Conservation (phyloP, 2,888 invertebrate species). For the Acleris laterana region DNA sequence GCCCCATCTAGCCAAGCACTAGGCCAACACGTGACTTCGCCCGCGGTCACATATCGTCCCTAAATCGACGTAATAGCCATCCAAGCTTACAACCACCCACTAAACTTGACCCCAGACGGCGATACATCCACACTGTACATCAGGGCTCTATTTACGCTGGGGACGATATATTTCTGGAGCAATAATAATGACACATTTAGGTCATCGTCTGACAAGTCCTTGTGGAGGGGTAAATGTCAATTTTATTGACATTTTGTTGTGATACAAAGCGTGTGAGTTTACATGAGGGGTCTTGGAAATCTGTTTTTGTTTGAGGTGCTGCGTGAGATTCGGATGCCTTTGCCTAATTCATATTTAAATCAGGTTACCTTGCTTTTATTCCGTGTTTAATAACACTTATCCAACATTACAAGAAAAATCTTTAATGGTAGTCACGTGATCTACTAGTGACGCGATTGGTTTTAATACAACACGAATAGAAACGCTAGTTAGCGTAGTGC, state of each 20-base stretch:
- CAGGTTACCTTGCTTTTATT: too few relatives aligned
- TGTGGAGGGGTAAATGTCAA: slow-evolving; percentile 26
- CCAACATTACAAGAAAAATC: too few relatives aligned
- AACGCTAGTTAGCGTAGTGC: too few relatives aligned
- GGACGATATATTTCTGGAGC: slow-evolving; percentile 30
- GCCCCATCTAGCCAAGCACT: slow-evolving; percentile 17
- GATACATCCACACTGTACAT: too few relatives aligned
- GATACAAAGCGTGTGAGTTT: slow-evolving; percentile 22
- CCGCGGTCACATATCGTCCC: slow-evolving; percentile 33
- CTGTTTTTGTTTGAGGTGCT: not conserved
- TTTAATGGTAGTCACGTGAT: too few relatives aligned
- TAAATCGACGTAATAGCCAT: slow-evolving; percentile 33
- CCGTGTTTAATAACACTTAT: too few relatives aligned
- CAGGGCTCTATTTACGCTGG: slow-evolving; percentile 6
- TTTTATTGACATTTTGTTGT: slow-evolving; percentile 35
- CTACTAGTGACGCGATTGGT: too few relatives aligned
- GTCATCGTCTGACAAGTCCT: slow-evolving; percentile 31
- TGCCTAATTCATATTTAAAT: too few relatives aligned
- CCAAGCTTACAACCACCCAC: slow-evolving; percentile 22
- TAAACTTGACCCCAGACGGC: not conserved
- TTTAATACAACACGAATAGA: too few relatives aligned
- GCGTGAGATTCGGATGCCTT: not conserved
- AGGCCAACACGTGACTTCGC: slow-evolving; percentile 23
- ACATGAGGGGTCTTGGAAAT: slow-evolving; percentile 11
- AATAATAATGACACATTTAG: slow-evolving; percentile 37